Conservation (phyloP, 2,797 vertebrate species). For the Oryzias dopingdopingensis region DNA sequence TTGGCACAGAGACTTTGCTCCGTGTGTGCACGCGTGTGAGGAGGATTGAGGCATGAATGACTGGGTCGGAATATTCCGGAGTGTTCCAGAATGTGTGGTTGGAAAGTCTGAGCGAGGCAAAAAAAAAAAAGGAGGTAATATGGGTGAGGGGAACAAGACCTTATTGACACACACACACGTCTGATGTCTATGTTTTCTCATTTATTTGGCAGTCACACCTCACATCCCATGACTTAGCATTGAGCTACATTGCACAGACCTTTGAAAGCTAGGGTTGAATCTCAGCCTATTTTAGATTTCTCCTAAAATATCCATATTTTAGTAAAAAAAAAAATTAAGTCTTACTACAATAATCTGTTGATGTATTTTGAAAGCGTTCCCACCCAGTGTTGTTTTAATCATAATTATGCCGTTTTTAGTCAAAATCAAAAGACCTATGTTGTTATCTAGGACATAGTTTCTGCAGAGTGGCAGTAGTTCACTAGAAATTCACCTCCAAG, state of each 20-base stretch:
- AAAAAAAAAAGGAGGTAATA: constrained; percentile 62
- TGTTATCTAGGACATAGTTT: too few relatives aligned
- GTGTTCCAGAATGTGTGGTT: constrained; percentile 73
- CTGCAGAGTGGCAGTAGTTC: too few relatives aligned
- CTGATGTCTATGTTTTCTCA: constrained; percentile 12
- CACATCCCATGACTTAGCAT: constrained; percentile 20
- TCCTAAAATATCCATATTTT: too few relatives aligned
- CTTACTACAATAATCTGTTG: too few relatives aligned
- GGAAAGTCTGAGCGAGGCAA: constrained; percentile 87
- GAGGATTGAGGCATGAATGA: constrained; percentile 71
- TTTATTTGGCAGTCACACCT: constrained; percentile 35
- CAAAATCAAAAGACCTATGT: too few relatives aligned
- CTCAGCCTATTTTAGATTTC: too few relatives aligned
- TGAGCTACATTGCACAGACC: background rate
- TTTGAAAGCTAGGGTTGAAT: too few relatives aligned
- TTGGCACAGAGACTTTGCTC: constrained; percentile 1
- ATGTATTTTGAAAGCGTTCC: too few relatives aligned
- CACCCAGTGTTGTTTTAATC: too few relatives aligned
- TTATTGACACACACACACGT: constrained; percentile 75
- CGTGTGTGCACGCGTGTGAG: constrained; percentile 13
- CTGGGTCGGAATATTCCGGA: constrained; percentile 88
- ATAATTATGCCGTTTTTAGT: too few relatives aligned
- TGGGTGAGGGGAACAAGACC: constrained; percentile 86
- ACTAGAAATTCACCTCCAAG: too few relatives aligned
- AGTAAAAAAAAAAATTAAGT: too few relatives aligned